A percentile compares a stretch with the other conserved stretches of the same genome.
phyloP scores from a whole-genome alignment of 1,140 invertebrate species.

The Euglossa dilemma region DNA sequence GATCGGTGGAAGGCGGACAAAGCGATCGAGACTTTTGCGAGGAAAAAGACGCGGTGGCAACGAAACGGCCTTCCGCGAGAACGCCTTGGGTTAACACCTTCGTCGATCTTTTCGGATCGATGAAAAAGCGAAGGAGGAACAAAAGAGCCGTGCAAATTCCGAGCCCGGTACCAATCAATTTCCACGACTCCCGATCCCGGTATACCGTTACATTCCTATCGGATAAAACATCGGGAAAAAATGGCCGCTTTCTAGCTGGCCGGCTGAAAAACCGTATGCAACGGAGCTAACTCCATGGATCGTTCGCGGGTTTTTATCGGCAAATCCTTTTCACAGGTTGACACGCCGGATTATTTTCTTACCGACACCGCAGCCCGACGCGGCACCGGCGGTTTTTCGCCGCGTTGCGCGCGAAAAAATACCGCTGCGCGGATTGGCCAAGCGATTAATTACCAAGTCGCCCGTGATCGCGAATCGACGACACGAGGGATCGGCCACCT shows the following conservation, averaged over 20 bases:
- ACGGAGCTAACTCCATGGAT: constrained; percentile 3
- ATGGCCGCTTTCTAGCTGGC: constrained; percentile 32
- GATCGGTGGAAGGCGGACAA: too few relatives aligned
- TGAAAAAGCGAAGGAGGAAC: background rate
- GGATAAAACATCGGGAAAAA: constrained; percentile 26
- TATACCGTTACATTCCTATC: constrained; percentile 18
- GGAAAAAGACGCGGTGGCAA: background rate
- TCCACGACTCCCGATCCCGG: constrained; percentile 15
- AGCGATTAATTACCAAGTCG: constrained; percentile 44
- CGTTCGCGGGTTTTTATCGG: constrained; percentile 45
- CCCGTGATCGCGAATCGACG: background rate
- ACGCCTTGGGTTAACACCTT: background rate
- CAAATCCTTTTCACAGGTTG: constrained; percentile 65
- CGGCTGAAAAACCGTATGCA: constrained; percentile 23
- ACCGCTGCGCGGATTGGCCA: background rate
- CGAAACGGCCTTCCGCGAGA: background rate
- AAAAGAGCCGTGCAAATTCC: background rate
- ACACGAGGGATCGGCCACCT: constrained; percentile 9
- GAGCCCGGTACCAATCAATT: constrained; percentile 36
- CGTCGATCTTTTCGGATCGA: background rate
- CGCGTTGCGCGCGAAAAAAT: too few relatives aligned
- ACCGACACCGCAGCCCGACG: background rate
- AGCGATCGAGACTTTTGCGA: too few relatives aligned
- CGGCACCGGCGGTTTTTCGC: constrained; percentile 30
- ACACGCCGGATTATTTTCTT: constrained; percentile 64